Base-by-base conservation (phyloP, 2,888 invertebrate genomes). In the Empis stercorea region DNA sequence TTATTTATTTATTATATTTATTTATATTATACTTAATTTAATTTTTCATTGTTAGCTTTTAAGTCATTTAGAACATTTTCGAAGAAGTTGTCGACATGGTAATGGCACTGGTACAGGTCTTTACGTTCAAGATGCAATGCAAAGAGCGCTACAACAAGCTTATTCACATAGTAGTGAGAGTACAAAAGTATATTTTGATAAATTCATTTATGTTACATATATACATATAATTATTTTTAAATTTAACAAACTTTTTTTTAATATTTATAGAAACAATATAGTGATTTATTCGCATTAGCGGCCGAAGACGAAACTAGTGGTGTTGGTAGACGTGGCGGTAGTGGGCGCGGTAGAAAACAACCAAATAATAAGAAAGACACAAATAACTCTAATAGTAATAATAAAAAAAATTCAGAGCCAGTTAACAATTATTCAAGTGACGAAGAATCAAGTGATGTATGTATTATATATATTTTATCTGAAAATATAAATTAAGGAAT, bases 31-130 rank as follows among this genome's bases (percentile, higher is more conserved):
- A 27, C 7, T 27, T 27, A 30, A 39, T 37, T 34, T n/a, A 17
- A 34, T 45, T 49, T 46, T 57, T 55, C 55, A 40, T 55, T 57
- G 58, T 40, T 68, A 84, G 74, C 87, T 95, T 53, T 74, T 97
- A 58, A 84, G 85, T 49, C 96, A 97, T 71, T 76, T 97, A 61
- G 95, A 96, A 66, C 85, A 87, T 70, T 79, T 94, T 73, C 75
- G 93, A 62, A 73, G 81, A 56, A 80, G 81, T 61, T 85, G 86
- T 49, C 64, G 70, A 11, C 68, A 70, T 55, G 56, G 55, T 7
- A 55, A 54, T 44, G 69, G 70, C 11, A 76, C 81, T 53, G 81
- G 81, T 54, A 78, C 82, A 67, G 81, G 80, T 49, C 79, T 94
- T 62, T 89, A 91, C 67, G 87, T 86, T 55, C 80, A 87, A 69